Base-by-base conservation (phyloP, 1,140 invertebrate genomes). In the Coptotermes formosanus region DNA sequence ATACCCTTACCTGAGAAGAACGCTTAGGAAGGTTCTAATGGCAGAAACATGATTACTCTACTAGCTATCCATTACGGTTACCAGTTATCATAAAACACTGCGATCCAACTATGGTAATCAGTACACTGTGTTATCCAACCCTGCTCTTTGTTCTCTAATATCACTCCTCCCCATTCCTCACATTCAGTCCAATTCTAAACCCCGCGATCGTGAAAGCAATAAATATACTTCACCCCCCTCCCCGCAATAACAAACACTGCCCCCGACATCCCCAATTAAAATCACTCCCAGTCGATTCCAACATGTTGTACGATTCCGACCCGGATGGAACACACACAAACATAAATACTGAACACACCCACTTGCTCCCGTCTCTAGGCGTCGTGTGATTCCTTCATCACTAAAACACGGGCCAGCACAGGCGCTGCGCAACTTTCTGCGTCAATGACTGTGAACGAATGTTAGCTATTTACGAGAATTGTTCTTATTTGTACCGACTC, bases 111-210 rank as follows among this genome's bases (percentile, higher is more conserved):
- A 75, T 30, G 8, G 64, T n/a, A 75, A 75, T 30, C 25, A 25
- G 64, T 16, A 25, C 25, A 75, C 64, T 30, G 8, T n/a, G n/a
- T 6, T 75, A 14, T 30, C 25, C 64, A 75, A 4, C 64, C 64
- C 64, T 75, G 64, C 64, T 64, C 59, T 75, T 75, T 75, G 64
- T 75, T 75, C 64, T 16, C 25, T 75, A 75, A 75, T 75, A 75
- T 75, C 64, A 30, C 1, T 8, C 64, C n/a, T 75, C 25, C 64
- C 9, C 59, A 64, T 64, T 64, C 59, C n/a, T n/a, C 59, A 64
- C 59, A n/a, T 64, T 64, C 59, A 64, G 59, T 64, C 59, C 64
- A 30, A 75, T 75, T 75, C 64, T 75, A 75, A 75, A 75, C n/a
- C 14, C 64, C n/a, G 64, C 64, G 25, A 75, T 75, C 25, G 64